phyloP scores from a whole-genome alignment of 2,888 invertebrate species.

The Microchrysa polita region DNA sequence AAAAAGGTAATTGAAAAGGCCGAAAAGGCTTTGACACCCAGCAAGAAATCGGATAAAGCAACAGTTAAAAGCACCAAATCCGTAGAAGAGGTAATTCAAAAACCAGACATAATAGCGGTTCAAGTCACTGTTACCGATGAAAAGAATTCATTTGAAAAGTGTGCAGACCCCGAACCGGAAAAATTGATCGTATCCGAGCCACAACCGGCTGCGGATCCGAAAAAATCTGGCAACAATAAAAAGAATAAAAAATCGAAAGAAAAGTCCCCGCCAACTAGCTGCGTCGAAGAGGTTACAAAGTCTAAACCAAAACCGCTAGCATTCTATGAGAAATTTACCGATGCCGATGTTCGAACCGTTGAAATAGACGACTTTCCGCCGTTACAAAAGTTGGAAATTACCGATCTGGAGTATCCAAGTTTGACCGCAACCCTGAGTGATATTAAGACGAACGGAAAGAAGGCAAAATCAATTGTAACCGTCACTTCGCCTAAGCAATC shows the following conservation, averaged over 20 bases:
- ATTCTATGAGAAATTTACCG: slow-evolving; percentile 46
- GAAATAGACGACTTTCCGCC: slow-evolving; percentile 37
- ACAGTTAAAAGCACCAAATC: slow-evolving; percentile 32
- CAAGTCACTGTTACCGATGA: background rate
- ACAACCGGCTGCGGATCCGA: slow-evolving; percentile 11
- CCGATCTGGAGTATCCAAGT: slow-evolving; percentile 42
- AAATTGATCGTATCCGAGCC: slow-evolving; percentile 33
- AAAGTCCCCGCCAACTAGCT: slow-evolving; percentile 2
- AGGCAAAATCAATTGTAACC: slow-evolving; percentile 1
- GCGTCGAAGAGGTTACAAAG: slow-evolving; percentile 41
- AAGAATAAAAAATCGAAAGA: slow-evolving; percentile 38
- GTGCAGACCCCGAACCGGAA: background rate
- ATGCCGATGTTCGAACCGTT: background rate
- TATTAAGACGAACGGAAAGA: slow-evolving; percentile 23
- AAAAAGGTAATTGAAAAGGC: slow-evolving; percentile 31
- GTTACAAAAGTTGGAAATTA: slow-evolving; percentile 10
- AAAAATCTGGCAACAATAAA: slow-evolving; percentile 35
- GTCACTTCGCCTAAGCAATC: slow-evolving; percentile 38
- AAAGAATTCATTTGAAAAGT: background rate
- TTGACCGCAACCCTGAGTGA: slow-evolving; percentile 34
- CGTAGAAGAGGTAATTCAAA: slow-evolving; percentile 35
- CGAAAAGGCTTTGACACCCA: slow-evolving; percentile 7
- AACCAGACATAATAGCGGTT: background rate
- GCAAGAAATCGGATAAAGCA: slow-evolving; percentile 9
- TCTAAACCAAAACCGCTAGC: background rate